Percentiles rank a stretch among this genome's conserved stretches.
Conservation (phyloP, 1,140 invertebrate genomes). For the Cydia strobilella region DNA sequence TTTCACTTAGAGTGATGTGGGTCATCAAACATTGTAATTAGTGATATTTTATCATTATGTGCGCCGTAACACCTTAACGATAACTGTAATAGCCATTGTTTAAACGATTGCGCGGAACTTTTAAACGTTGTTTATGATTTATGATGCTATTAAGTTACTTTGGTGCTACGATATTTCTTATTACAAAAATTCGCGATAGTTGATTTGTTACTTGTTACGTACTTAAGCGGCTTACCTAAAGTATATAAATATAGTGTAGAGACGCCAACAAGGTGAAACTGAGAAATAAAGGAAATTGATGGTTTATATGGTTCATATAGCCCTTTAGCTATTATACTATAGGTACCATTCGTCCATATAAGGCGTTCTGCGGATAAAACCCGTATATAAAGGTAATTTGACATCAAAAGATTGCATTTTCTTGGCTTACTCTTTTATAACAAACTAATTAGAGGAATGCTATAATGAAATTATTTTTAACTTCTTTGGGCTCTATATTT, state of each 20-base stretch:
- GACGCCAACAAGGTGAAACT: too few species aligned
- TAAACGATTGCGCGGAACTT: constrained; percentile 6
- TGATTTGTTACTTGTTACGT: neutral
- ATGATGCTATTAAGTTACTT: neutral
- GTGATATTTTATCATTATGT: constrained; percentile 9
- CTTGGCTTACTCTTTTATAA: too few species aligned
- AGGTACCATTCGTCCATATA: too few species aligned
- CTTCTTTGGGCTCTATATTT: too few species aligned
- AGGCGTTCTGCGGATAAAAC: neutral
- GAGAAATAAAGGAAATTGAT: too few species aligned
- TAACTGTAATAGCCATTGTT: constrained; percentile 8
- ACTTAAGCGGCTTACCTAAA: neutral
- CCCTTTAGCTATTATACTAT: too few species aligned
- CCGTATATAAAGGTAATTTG: neutral
- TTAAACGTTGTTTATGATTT: neutral
- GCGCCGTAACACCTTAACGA: constrained; percentile 5
- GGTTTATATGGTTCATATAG: too few species aligned
- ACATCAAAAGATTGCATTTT: too few species aligned
- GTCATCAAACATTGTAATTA: constrained; percentile 9
- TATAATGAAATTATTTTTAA: too few species aligned
- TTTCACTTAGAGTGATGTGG: constrained; percentile 9
- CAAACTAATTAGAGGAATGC: too few species aligned
- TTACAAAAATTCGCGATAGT: too few species aligned
- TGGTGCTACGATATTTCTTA: neutral
- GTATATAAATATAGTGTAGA: neutral